Base-by-base conservation (phyloP, 2,888 invertebrate genomes). In the Flexamia atlantica region DNA sequence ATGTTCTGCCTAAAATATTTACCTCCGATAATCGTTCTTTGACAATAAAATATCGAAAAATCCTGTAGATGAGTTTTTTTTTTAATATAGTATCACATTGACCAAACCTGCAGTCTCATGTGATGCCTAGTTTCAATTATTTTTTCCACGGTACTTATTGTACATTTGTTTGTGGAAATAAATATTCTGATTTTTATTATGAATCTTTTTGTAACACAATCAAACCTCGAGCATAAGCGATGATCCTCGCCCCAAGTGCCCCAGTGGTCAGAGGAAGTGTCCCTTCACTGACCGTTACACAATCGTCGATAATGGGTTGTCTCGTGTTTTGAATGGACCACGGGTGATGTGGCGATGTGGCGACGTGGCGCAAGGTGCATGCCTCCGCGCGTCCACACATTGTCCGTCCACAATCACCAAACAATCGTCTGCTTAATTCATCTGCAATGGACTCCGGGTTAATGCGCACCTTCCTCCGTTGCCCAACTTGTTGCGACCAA, bases 351-450 rank as follows among this genome's bases (percentile, higher is more conserved):
- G n/a, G n/a, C n/a, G n/a, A 36, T 36, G 5, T 7, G 5, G 5
- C 36, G 4, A 9, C 32, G 57, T 53, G 79, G 46, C 28, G 53
- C 53, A 53, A 79, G 50, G 2, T n/a, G 17, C 76, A 28, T 30
- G 76, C 50, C 28, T 28, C 42, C 5, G 76, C 28, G 50, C 76
- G 57, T 79, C 76, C 7, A 4, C 50, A 7, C 76, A 79, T 53
- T 79, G 79, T 79, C 79, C 20, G 36, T n/a, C 57, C n/a, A 5
- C 79, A 32, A 53, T 36, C 79, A 79, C 79, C n/a, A n/a, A n/a
- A n/a, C 76, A 79, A 79, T 79, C 57, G 57, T 7, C 79, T 79
- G 79, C 32, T 79, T 79, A 79, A 79, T 79, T 79, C 57, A 79
- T 79, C 79, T 30, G 76, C 50, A 76, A 76, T 28, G 76, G 50